phyloP scores from a whole-genome alignment of 2,797 vertebrate genomes.

The Scolopax bukidnonensis region DNA sequence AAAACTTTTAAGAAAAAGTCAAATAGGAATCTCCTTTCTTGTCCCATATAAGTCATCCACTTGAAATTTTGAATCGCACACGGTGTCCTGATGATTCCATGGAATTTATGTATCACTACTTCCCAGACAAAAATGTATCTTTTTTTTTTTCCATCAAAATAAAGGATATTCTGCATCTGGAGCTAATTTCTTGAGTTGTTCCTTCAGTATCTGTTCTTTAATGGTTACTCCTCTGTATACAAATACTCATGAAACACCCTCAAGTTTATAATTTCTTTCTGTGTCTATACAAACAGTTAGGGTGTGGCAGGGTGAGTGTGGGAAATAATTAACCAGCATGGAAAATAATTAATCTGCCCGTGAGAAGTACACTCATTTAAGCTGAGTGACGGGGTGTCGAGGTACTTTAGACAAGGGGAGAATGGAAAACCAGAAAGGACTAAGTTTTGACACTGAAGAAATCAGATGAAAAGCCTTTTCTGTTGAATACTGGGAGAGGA shows the following conservation, averaged over 20 bases:
- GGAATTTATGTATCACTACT: background rate
- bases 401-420: background rate
- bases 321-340: constrained; percentile 12
- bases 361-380: background rate
- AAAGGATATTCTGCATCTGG: background rate
- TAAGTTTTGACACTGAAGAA: background rate
- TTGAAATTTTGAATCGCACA: background rate
- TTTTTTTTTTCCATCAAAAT: background rate
- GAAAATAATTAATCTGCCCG: constrained; percentile 18
- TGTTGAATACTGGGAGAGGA: background rate
- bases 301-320: background rate
- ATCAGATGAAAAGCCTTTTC: background rate
- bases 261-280: background rate
- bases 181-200: background rate
- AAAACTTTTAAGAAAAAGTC: background rate
- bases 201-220: background rate
- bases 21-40: background rate
- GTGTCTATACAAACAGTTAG: background rate
- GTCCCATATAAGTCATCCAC: background rate
- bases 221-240: background rate
- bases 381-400: background rate
- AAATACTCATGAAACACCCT: background rate
- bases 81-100: background rate
- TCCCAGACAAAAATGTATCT: background rate
- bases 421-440: background rate